Percentiles rank a stretch among this genome's conserved stretches.
These are phyloP conservation scores for Nymphicus hollandicus DNA, from an alignment of 2,113 vertebrate species.

Conservation along the genomic window DNA sequence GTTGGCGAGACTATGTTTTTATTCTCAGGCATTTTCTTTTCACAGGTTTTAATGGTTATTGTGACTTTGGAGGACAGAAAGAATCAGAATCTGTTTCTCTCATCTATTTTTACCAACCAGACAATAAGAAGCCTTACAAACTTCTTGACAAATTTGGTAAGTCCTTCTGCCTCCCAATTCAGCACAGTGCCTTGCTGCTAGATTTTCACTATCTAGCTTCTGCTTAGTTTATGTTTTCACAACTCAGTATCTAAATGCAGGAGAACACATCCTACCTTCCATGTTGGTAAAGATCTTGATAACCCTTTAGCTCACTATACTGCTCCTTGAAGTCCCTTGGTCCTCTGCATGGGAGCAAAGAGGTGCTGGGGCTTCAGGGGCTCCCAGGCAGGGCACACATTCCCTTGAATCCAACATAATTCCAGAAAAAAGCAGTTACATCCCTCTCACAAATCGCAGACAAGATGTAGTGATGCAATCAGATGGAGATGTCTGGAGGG, in stretches of 20 bases:
- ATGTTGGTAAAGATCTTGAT: not conserved
- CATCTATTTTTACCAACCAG: not conserved
- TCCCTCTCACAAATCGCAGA: not conserved
- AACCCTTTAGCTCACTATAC: not conserved
- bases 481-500: not conserved
- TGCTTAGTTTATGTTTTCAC: not conserved
- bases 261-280: not conserved
- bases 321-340: not conserved
- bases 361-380: not conserved
- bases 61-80: not conserved
- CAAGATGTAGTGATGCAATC: not conserved
- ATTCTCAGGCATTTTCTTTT: not conserved
- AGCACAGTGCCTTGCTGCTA: not conserved
- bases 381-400: not conserved
- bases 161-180: not conserved
- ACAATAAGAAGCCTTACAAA: not conserved
- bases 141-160: not conserved
- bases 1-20: rapidly evolving
- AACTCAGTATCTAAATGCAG: not conserved
- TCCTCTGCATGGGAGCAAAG: not conserved
- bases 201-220: not conserved
- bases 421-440: not conserved
- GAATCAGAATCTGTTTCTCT: not conserved
- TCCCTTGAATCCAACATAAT: not conserved
- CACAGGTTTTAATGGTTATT: not conserved